These are phyloP conservation scores for Conchocele bisecta DNA, from an alignment of 2,888 invertebrate genomes.

Conservation along the genomic window DNA sequence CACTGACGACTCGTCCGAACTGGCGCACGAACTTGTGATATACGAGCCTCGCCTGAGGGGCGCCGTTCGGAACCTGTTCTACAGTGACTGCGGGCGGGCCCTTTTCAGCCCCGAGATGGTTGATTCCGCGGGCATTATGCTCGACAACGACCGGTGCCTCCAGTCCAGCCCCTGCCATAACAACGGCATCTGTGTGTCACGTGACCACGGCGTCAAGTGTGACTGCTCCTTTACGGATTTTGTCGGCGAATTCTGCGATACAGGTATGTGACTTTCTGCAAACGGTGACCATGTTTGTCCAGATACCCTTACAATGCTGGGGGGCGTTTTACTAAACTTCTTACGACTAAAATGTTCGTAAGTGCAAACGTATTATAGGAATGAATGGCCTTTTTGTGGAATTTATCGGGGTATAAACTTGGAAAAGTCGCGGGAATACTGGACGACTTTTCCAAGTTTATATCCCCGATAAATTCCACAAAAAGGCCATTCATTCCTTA, in stretches of 20 bases:
- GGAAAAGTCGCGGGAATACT: too few relatives aligned
- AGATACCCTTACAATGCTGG: too few relatives aligned
- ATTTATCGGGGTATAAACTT: too few relatives aligned
- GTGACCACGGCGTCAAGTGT: conserved; percentile 96
- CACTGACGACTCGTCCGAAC: conserved; percentile 88
- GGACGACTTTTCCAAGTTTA: too few relatives aligned
- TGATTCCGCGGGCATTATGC: conserved; percentile 85
- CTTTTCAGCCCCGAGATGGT: conserved; percentile 93
- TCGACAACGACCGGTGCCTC: conserved; percentile 69
- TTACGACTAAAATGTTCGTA: too few relatives aligned
- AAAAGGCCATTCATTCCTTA: too few relatives aligned
- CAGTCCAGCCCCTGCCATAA: conserved; percentile 92
- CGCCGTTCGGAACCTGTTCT: conserved; percentile 93
- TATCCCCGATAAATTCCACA: too few relatives aligned
- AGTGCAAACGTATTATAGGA: too few relatives aligned
- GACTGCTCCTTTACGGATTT: conserved; percentile 97
- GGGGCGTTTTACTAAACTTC: too few relatives aligned
- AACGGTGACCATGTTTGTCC: too few relatives aligned
- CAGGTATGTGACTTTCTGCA: too few relatives aligned
- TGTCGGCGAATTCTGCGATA: conserved; percentile 96
- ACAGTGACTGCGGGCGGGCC: conserved; percentile 86
- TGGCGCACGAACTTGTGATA: conserved; percentile 94
- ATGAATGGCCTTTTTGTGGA: too few relatives aligned
- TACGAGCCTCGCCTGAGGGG: conserved; percentile 97
- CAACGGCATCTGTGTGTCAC: conserved; percentile 97